phyloP scores from a whole-genome alignment of 92 coral and sea anemone genomes.

The Hydrozoanthus gracilis region DNA sequence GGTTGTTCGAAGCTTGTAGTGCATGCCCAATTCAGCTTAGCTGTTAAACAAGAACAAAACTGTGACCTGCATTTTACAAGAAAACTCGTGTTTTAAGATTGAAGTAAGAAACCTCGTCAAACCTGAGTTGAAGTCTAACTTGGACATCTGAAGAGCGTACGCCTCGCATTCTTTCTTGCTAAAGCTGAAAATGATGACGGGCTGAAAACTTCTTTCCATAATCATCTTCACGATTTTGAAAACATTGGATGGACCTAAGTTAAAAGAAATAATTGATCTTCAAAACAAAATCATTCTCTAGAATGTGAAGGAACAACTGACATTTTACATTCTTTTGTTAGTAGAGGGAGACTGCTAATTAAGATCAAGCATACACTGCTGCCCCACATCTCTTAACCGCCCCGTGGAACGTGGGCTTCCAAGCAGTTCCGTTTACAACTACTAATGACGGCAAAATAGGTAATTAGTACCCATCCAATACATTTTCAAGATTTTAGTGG shows the following conservation, averaged over 20 bases:
- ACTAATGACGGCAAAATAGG: too few relatives aligned
- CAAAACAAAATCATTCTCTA: not conserved
- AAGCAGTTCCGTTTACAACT: too few relatives aligned
- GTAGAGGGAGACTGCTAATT: too few relatives aligned
- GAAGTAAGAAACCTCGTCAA: not conserved
- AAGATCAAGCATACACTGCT: too few relatives aligned
- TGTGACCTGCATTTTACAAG: not conserved
- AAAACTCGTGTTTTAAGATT: not conserved
- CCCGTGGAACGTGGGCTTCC: too few relatives aligned
- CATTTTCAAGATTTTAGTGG: too few relatives aligned
- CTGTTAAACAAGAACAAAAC: not conserved
- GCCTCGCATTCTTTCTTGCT: constrained; percentile 99
- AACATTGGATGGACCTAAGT: constrained; percentile 92
- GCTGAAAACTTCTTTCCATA: constrained; percentile 98
- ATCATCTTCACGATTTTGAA: constrained; percentile 99
- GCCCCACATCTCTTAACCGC: too few relatives aligned
- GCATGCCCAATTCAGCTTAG: not conserved
- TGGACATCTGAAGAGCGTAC: constrained; percentile 98
- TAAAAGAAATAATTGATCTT: not conserved
- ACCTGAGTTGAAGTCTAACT: constrained; percentile 97
- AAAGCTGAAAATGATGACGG: constrained; percentile 98
- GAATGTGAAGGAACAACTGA: too few relatives aligned
- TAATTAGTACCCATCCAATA: too few relatives aligned
- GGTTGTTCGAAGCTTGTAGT: too few relatives aligned
- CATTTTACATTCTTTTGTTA: too few relatives aligned